Base-by-base conservation (phyloP, 2,797 vertebrate genomes). In the Xerus rutilus region DNA sequence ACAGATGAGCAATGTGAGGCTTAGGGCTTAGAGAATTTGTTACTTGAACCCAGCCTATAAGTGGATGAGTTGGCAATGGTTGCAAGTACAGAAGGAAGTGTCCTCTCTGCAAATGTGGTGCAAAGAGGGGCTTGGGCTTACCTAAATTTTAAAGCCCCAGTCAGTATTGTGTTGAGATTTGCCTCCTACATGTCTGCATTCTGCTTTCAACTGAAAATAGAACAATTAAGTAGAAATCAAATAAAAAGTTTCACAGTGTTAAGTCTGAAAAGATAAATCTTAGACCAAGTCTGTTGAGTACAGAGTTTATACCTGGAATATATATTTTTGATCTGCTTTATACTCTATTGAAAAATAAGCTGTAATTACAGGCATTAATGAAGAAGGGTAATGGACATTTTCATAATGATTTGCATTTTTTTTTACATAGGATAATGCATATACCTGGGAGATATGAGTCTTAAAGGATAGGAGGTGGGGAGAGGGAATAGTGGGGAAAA, bases 371-470 rank as follows among this genome's bases (percentile, higher is more conserved):
- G n/a, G 30, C 0, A 89, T 89, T 93, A 89, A 89, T 97, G 76
- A 95, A 93, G 65, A 59, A 86, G 81, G 15, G n/a, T 89, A 73
- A 65, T 76, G 59, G 86, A 45, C 18, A 64, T 39, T 39, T 39
- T 21, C 43, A 82, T 52, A 54, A 93, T 95, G 69, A 47, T 86
- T 17, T 32, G 39, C 39, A 89, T 93, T 95, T 91, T 92, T 77
- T 93, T 94, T 96, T 73, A 69, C 28, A 89, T 95, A 89, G 59
- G 45, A 35, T 84, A 95, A 93, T 91, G 39, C 93, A 39, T 3
- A 39, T 39, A n/a, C 25, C 62, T 88, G 54, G 39, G 67, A 76
- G 13, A 43, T 54, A 57, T 52, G 23, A 89, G 18, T 89, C 21
- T 89, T 77, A 25, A 45, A 54, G 59, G 73, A 18, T 73, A 17